Evolutionary conservation across 2,113 vertebrate genomes (phyloP).

Genomic region (Platycercus adscitus): DNA sequence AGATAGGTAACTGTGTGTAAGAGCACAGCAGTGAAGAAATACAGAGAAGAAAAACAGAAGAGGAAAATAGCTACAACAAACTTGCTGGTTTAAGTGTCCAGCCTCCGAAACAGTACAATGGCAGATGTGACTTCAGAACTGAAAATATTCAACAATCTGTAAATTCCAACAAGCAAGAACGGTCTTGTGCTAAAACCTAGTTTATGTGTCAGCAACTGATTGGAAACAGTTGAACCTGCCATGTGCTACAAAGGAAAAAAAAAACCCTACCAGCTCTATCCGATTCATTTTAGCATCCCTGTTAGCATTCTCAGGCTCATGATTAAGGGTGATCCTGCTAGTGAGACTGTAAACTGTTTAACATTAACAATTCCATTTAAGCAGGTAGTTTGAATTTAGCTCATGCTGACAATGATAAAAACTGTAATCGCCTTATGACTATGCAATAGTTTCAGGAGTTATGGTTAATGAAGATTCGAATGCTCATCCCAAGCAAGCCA

Average conservation of each 20-base stretch:
- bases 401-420: not conserved
- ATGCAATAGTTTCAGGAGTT: not conserved
- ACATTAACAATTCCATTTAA: not conserved
- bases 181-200: not conserved
- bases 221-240: conserved; percentile 4
- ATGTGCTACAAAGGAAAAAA: not conserved
- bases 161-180: not conserved
- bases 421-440: not conserved
- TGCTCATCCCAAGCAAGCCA: not conserved
- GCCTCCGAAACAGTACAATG: not conserved
- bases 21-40: not conserved
- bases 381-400: not conserved
- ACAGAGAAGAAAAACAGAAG: not conserved
- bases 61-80: not conserved
- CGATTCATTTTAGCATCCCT: not conserved
- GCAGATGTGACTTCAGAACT: not conserved
- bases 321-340: not conserved
- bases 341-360: not conserved
- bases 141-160: not conserved
- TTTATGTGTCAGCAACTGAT: not conserved
- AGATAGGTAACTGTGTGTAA: not conserved
- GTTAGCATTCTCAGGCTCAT: not conserved
- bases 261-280: not conserved
- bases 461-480: not conserved
- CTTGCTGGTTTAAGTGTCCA: not conserved